These are phyloP conservation scores for Aleadryas rufinucha DNA, from an alignment of 2,113 vertebrate genomes.

Conservation along the genomic window DNA sequence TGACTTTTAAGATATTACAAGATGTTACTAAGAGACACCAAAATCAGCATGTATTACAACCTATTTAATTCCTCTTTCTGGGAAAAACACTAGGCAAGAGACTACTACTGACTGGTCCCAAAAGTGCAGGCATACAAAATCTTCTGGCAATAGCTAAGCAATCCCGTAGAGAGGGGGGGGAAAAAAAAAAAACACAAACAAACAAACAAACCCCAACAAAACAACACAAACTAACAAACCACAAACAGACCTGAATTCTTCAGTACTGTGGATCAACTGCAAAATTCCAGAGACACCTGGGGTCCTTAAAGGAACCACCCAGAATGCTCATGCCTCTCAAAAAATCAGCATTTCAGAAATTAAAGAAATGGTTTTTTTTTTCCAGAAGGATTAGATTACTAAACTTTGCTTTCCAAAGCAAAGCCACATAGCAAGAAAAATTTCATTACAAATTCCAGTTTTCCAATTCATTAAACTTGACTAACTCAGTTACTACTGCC, in stretches of 20 bases:
- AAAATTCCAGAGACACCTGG: neutral
- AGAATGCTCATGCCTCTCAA: neutral
- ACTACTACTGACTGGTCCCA: neutral
- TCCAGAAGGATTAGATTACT: neutral
- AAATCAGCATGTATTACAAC: neutral
- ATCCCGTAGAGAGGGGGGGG: neutral
- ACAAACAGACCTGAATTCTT: neutral
- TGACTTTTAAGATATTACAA: neutral
- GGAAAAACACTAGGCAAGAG: neutral
- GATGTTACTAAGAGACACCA: neutral
- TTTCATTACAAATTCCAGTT: neutral
- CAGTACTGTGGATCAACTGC: neutral
- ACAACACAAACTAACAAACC: neutral
- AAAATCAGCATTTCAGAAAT: neutral
- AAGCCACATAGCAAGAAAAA: neutral
- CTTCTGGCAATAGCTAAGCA: neutral
- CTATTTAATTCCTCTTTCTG: neutral
- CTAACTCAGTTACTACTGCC: neutral
- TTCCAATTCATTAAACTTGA: neutral
- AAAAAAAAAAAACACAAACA: neutral
- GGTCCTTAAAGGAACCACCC: neutral
- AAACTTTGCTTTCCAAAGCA: neutral
- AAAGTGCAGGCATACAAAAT: neutral
- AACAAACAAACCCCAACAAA: no score
- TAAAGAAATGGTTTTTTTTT: neutral